Percentiles rank a stretch among this genome's conserved stretches.
Evolutionary conservation across 2,888 invertebrate genomes (phyloP).

Genomic region (Plebejus argus): DNA sequence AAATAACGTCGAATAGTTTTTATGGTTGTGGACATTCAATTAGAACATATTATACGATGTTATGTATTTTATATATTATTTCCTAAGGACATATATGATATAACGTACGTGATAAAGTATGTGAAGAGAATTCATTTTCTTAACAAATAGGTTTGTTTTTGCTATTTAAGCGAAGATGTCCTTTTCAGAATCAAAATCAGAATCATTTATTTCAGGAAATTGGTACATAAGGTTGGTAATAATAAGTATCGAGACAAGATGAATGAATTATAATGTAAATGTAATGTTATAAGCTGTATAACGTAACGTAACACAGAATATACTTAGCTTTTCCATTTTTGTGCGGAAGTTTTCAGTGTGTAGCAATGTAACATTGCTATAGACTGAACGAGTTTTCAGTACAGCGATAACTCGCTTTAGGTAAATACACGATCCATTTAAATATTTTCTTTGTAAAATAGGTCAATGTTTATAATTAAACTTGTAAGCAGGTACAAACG

Average conservation of each 20-base stretch:
- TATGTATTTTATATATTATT: too few species aligned
- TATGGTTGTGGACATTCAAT: too few species aligned
- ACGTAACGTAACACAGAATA: background rate
- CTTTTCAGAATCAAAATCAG: background rate
- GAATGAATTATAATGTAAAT: background rate
- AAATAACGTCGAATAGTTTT: background rate
- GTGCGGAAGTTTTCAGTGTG: constrained; percentile 1
- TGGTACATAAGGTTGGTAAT: too few species aligned
- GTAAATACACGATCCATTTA: background rate
- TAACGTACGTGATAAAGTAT: too few species aligned
- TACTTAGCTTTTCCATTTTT: too few species aligned
- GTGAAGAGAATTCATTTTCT: too few species aligned
- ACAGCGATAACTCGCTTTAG: too few species aligned
- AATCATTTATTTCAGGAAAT: too few species aligned
- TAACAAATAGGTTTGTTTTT: background rate
- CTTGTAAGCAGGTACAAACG: background rate
- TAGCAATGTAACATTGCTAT: background rate
- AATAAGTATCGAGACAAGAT: too few species aligned
- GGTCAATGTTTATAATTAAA: background rate
- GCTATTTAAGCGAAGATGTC: background rate
- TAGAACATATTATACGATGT: too few species aligned
- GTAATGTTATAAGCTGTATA: background rate
- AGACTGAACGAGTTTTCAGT: too few species aligned
- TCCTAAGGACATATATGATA: too few species aligned
- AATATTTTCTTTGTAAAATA: background rate